Conservation (phyloP, 2,797 vertebrate genomes). For the Furcifer pardalis region DNA sequence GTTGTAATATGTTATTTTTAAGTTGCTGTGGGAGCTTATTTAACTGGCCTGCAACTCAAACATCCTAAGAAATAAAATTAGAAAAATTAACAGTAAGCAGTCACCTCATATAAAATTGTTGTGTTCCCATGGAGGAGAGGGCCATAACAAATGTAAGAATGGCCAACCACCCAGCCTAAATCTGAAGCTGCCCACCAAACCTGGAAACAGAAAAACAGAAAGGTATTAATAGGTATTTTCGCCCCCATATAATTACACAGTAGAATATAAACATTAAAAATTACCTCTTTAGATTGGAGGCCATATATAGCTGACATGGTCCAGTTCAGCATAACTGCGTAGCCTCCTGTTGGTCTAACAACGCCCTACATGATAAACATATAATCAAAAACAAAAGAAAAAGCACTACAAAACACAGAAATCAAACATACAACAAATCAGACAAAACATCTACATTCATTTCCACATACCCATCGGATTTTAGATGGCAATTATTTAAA, state of each 20-base stretch:
- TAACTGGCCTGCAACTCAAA: neutral
- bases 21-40: neutral
- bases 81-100: neutral
- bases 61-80: neutral
- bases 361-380: conserved; percentile 87
- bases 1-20: neutral
- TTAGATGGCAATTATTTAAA: no score
- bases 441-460: no score
- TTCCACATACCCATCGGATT: no score
- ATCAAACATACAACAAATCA: no score
- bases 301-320: conserved; percentile 96
- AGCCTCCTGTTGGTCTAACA: conserved; percentile 91
- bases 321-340: conserved; percentile 96
- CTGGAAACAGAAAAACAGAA: conserved; percentile 72
- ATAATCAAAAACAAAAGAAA: no score
- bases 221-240: neutral
- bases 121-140: conserved; percentile 94
- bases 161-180: conserved; percentile 97
- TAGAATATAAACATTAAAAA: conserved; percentile 47
- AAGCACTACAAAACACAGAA: no score
- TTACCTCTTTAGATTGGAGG: conserved; percentile 92
- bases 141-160: conserved; percentile 96
- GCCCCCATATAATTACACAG: neutral
- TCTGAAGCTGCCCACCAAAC: conserved; percentile 99
- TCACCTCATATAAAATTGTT: conserved; percentile 94